Base-by-base conservation (phyloP, 2,888 invertebrate genomes). In the Euphydryas editha region DNA sequence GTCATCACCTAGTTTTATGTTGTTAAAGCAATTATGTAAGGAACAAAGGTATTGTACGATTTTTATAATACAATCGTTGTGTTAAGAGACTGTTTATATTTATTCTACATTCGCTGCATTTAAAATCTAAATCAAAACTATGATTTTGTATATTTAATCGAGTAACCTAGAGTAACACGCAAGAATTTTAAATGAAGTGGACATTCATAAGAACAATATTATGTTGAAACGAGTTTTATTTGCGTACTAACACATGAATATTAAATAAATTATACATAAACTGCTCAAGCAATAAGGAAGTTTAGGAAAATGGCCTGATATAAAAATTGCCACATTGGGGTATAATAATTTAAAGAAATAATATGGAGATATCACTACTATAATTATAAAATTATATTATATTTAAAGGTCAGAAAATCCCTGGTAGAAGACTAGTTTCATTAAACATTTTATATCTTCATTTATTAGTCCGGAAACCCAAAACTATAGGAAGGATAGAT, bases 281-380 rank as follows among this genome's bases (percentile, higher is more conserved):
- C 56, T 47, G 24, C 21, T 56, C 36, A 24, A 54, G 49, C 21
- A 60, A 62, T 62, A 56, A 62, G 62, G 62, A 62, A 62, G 62
- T 37, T 17, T 21, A 1, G 15, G 18, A 47, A 47, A 47, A 49
- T 24, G 15, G 4, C 15, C 6, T 24, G 21, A 7, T 49, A 6
- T 7, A 6, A 15, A 49, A 24, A 24, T 24, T 24, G 49, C 24
- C 49, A 8, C n/a, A 24, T n/a, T 51, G 24, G 24, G 49, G 21
- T 24, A 24, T n/a, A 51, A 51, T 24, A n/a, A 51, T 21, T 51
- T 24, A 7, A 21, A 24, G 6, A 24, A n/a, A 51, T 24, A 51
- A 24, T 49, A 2, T 21, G 21, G 3, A 21, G 13, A 49, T 6
- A 49, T 21, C 20, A 47, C 11, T 10, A 15, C 18, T 4, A 49